A percentile compares a stretch with the other conserved stretches of the same genome.
phyloP scores from a whole-genome alignment of 2,113 vertebrate species.

The Oxyruncus cristatus region DNA sequence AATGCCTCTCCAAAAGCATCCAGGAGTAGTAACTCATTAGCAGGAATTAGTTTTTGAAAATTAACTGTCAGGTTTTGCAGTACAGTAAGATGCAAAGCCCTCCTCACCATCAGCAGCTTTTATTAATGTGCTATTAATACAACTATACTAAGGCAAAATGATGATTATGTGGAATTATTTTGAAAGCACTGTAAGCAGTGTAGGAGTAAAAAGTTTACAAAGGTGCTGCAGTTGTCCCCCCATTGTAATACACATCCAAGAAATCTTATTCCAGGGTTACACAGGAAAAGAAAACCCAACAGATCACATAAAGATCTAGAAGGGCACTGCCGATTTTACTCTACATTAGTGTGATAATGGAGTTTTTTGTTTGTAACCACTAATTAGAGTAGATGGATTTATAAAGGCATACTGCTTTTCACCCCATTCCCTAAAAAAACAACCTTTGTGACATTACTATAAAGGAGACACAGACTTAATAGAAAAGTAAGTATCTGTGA shows the following conservation, averaged over 20 bases:
- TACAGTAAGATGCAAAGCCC: background rate
- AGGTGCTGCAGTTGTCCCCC: background rate
- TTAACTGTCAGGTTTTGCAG: background rate
- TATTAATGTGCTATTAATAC: background rate
- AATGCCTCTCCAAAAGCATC: background rate
- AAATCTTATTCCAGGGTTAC: background rate
- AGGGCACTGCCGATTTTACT: background rate
- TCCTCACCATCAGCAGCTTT: background rate
- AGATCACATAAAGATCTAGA: background rate
- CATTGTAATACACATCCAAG: background rate
- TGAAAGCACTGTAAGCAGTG: background rate
- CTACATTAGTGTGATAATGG: background rate
- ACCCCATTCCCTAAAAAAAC: background rate
- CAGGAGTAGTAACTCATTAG: constrained; percentile 29
- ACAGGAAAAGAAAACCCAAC: background rate
- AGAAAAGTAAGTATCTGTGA: background rate
- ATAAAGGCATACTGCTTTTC: background rate
- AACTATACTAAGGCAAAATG: background rate
- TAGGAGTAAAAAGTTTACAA: background rate
- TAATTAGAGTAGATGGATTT: background rate
- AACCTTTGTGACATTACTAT: background rate
- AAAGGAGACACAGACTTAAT: background rate
- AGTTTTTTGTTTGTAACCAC: background rate
- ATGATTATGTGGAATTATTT: background rate
- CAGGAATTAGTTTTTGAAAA: constrained; percentile 8